These are phyloP conservation scores for Archaeoteleia sp. DNA, from an alignment of 2,888 invertebrate species.

Conservation along the genomic window DNA sequence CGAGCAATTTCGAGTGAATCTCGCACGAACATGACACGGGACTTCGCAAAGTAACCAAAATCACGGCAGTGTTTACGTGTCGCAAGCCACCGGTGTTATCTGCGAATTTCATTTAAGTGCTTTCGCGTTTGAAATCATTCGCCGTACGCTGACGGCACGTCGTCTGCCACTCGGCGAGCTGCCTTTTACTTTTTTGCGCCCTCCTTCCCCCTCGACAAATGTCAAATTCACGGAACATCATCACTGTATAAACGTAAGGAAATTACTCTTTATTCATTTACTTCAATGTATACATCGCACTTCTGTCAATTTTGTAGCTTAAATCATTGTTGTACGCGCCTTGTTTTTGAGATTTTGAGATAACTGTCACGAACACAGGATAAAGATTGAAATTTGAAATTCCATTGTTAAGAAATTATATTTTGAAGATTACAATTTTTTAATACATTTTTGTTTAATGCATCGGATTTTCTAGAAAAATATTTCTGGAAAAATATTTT, in stretches of 20 bases:
- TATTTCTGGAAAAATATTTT: too few relatives aligned
- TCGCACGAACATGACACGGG: slow-evolving; percentile 36
- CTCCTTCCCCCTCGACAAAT: slow-evolving; percentile 35
- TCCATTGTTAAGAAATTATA: too few relatives aligned
- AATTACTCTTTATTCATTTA: neutral
- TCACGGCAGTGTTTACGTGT: slow-evolving; percentile 11
- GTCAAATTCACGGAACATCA: slow-evolving; percentile 33
- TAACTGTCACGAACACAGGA: too few relatives aligned
- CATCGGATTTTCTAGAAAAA: too few relatives aligned
- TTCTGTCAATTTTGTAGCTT: too few relatives aligned
- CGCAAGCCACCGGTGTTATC: slow-evolving; percentile 15
- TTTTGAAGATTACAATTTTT: too few relatives aligned
- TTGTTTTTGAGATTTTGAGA: too few relatives aligned
- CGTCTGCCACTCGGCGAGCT: slow-evolving; percentile 62
- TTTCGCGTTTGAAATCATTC: slow-evolving; percentile 31
- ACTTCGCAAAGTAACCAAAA: slow-evolving; percentile 16
- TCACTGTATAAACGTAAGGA: too few relatives aligned
- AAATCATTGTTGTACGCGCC: too few relatives aligned
- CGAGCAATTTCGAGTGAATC: slow-evolving; percentile 57
- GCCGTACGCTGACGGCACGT: slow-evolving; percentile 62
- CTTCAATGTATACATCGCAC: too few relatives aligned
- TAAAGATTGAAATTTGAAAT: too few relatives aligned
- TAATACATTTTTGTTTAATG: too few relatives aligned
- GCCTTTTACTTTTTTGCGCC: slow-evolving; percentile 40
- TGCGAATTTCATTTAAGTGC: slow-evolving; percentile 10